These are phyloP conservation scores for Chiloscyllium plagiosum DNA, from an alignment of 2,113 vertebrate species.

Conservation along the genomic window DNA sequence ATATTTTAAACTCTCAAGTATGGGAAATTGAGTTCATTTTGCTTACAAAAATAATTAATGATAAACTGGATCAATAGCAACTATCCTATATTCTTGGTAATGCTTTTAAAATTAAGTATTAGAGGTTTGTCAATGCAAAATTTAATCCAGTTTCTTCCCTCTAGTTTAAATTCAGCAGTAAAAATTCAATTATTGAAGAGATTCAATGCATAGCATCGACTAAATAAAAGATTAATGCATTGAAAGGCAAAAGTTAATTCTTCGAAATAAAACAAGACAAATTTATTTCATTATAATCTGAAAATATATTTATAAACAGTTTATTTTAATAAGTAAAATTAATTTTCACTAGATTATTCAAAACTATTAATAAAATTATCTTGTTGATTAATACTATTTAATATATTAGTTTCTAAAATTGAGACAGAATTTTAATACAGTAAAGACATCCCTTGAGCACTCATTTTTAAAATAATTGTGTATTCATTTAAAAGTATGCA, in stretches of 20 bases:
- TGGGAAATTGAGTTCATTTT: background rate
- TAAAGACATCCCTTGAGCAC: background rate
- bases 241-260: background rate
- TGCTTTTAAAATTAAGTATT: background rate
- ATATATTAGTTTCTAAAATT: background rate
- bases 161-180: background rate
- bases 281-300: background rate
- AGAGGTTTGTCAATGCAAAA: background rate
- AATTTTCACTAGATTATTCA: background rate
- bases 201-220: background rate
- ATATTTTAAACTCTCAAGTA: background rate
- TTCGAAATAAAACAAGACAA: background rate
- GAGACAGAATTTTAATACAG: background rate
- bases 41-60: background rate
- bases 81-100: background rate
- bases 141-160: conserved; percentile 6
- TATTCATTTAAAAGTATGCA: background rate
- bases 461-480: background rate
- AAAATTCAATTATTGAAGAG: background rate
- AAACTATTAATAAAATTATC: background rate
- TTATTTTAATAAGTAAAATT: background rate
- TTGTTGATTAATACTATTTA: background rate
- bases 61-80: background rate
- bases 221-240: background rate
- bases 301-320: background rate